Percentiles rank a stretch among this genome's conserved stretches.
These are phyloP conservation scores for Priocnemis perturbator DNA, from an alignment of 2,888 invertebrate species.

Conservation along the genomic window DNA sequence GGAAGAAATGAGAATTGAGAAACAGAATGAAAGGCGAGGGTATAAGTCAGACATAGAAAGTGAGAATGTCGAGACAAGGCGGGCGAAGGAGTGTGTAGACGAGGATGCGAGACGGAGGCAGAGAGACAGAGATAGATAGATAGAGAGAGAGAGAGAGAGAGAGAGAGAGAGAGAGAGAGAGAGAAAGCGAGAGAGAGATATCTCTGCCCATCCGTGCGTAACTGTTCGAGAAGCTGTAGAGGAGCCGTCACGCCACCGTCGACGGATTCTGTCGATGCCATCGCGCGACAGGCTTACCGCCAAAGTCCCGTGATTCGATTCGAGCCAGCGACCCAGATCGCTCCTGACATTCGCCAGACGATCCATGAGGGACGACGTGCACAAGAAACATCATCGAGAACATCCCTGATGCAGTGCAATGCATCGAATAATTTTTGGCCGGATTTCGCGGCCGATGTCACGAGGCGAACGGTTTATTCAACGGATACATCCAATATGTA, in stretches of 20 bases:
- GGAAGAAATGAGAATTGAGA: neutral
- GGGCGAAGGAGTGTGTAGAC: neutral
- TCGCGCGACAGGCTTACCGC: conserved; percentile 45
- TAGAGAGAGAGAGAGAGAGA: conserved; percentile 12
- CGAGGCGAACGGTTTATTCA: too few relatives aligned
- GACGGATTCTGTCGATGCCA: conserved; percentile 52
- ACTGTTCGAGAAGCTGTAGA: conserved; percentile 50
- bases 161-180: conserved; percentile 9
- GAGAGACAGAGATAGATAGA: too few relatives aligned
- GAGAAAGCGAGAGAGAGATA: conserved; percentile 8
- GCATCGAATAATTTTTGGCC: conserved; percentile 7
- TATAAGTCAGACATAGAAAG: neutral
- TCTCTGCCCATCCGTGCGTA: conserved; percentile 50
- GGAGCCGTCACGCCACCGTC: conserved; percentile 42
- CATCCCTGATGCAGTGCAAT: neutral
- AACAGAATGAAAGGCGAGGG: neutral
- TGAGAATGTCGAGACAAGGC: neutral
- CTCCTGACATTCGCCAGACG: conserved; percentile 49
- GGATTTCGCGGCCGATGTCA: too few relatives aligned
- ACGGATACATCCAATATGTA: too few relatives aligned
- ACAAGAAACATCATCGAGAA: neutral
- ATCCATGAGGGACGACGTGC: conserved; percentile 38
- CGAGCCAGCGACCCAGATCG: conserved; percentile 51
- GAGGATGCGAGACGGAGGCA: neutral
- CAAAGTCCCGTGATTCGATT: conserved; percentile 60